A percentile compares a stretch with the other conserved stretches of the same genome.
phyloP scores from a whole-genome alignment of 64 coral and sea anemone genomes.

The Pocillopora verrucosa region DNA sequence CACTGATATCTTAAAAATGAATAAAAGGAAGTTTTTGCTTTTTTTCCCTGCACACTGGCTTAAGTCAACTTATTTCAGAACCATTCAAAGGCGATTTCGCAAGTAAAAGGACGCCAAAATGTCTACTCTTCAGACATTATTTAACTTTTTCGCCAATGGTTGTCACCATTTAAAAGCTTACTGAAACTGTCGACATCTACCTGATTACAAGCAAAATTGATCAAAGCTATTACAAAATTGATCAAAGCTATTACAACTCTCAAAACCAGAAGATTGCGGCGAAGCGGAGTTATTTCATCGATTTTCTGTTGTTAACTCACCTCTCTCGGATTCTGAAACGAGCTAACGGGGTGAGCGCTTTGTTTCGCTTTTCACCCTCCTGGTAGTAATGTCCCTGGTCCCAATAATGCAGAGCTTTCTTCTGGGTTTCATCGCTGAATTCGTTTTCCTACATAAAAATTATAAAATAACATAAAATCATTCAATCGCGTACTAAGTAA shows the following conservation, averaged over 20 bases:
- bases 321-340: slow-evolving; percentile 46
- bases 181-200: not conserved
- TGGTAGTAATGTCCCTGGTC: slow-evolving; percentile 44
- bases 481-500: not conserved
- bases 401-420: slow-evolving; percentile 34
- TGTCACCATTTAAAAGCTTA: not conserved
- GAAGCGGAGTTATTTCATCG: too few species aligned
- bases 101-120: not conserved
- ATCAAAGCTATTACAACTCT: not conserved
- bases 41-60: not conserved
- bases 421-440: not conserved
- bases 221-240: not conserved
- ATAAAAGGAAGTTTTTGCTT: not conserved
- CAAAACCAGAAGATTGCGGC: not conserved
- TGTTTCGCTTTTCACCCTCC: not conserved
- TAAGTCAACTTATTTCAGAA: not conserved
- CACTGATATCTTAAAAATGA: not conserved
- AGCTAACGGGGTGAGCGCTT: slow-evolving; percentile 32
- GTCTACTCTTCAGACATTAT: slow-evolving; percentile 15
- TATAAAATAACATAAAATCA: not conserved
- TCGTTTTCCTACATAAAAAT: slow-evolving; percentile 21
- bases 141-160: not conserved
- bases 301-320: not conserved
- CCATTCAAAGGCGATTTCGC: not conserved
- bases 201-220: not conserved